These are phyloP conservation scores for Sarcophaga bullata DNA, from an alignment of 1,140 invertebrate genomes.

Conservation along the genomic window DNA sequence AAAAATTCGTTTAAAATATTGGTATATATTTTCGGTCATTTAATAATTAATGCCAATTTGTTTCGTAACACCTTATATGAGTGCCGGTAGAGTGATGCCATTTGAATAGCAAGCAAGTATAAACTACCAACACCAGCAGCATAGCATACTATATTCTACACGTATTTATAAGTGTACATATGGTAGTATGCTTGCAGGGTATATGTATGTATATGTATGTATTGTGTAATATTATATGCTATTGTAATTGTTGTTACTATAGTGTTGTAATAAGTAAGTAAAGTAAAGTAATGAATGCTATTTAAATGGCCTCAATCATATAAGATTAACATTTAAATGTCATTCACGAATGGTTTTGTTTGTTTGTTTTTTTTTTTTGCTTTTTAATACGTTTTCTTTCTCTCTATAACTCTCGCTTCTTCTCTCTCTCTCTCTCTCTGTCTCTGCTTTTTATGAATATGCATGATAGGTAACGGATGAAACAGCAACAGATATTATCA, in stretches of 20 bases:
- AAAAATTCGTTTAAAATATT: not conserved
- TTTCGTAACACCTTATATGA: not conserved
- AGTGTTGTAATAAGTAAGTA: not conserved
- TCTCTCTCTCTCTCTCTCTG: too few species aligned
- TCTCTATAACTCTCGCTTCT: too few species aligned
- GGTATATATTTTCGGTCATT: not conserved
- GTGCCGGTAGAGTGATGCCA: not conserved
- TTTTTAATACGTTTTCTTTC: too few species aligned
- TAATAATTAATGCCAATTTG: not conserved
- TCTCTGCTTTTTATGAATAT: constrained; percentile 10
- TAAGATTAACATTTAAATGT: constrained; percentile 38
- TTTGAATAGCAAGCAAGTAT: not conserved
- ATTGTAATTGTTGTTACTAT: not conserved
- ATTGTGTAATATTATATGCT: not conserved
- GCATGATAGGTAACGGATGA: not conserved
- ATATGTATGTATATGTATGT: too few species aligned
- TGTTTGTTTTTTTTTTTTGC: too few species aligned
- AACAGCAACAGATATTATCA: not conserved
- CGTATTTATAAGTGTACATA: too few species aligned
- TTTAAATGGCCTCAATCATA: constrained; percentile 21
- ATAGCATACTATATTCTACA: too few species aligned
- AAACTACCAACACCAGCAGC: not conserved
- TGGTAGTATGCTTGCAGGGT: too few species aligned
- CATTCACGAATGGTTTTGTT: constrained; percentile 20
- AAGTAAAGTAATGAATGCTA: constrained; percentile 20